phyloP scores from a whole-genome alignment of 2,888 invertebrate genomes.

The Drosophila parthenogenetica region DNA sequence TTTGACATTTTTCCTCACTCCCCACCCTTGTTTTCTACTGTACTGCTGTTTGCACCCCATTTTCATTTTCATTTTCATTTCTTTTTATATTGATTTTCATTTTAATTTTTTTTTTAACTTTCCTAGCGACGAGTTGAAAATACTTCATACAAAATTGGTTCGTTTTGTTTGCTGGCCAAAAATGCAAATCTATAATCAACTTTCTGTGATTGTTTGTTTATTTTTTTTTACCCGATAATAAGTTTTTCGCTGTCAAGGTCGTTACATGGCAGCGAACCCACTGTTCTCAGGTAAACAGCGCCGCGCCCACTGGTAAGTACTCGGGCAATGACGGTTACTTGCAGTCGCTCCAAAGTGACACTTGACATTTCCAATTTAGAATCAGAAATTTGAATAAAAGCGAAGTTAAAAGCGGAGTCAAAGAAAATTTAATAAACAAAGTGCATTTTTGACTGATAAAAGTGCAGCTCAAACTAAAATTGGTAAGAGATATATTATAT shows the following conservation, averaged over 20 bases:
- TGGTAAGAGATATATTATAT: background rate
- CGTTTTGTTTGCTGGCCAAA: slow-evolving; percentile 26
- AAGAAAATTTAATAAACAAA: background rate
- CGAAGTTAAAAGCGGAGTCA: background rate
- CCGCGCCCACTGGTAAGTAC: background rate
- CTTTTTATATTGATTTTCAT: slow-evolving; percentile 47
- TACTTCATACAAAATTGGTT: slow-evolving; percentile 11
- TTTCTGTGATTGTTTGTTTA: slow-evolving; percentile 48
- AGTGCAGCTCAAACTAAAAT: background rate
- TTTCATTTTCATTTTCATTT: slow-evolving; percentile 19
- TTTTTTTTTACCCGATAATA: slow-evolving; percentile 48
- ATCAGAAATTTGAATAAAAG: background rate
- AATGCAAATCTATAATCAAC: slow-evolving; percentile 73
- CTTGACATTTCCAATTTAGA: slow-evolving; percentile 5
- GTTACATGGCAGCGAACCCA: slow-evolving; percentile 38
- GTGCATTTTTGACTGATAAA: background rate
- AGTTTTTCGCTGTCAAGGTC: slow-evolving; percentile 69
- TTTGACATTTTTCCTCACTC: slow-evolving; percentile 45
- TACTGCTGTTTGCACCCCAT: slow-evolving; percentile 1
- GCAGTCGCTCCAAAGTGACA: background rate
- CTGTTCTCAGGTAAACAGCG: slow-evolving; percentile 22
- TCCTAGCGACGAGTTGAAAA: slow-evolving; percentile 24
- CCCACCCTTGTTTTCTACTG: background rate
- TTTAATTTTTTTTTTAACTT: slow-evolving; percentile 27
- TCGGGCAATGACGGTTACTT: slow-evolving; percentile 2